Evolutionary conservation across 2,888 invertebrate species (phyloP).

Genomic region (Oscheius onirici): DNA sequence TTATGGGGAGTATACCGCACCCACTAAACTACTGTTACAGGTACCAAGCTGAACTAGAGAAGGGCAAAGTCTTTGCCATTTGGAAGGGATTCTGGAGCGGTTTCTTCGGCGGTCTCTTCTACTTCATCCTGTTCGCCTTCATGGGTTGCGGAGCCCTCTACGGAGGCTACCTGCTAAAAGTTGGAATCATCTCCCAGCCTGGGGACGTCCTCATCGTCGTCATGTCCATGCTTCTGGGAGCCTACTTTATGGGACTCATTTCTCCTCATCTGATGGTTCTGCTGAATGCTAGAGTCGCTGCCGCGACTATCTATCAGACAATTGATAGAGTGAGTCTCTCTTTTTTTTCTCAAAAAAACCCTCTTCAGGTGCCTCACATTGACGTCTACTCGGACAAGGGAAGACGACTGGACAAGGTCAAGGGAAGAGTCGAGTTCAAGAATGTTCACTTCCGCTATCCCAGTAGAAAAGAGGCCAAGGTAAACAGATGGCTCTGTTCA

Average conservation of each 20-base stretch:
- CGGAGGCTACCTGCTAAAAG: slow-evolving; percentile 57
- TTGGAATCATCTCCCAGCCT: slow-evolving; percentile 48
- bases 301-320: slow-evolving; percentile 50
- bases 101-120: slow-evolving; percentile 63
- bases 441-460: slow-evolving; percentile 66
- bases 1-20: no score
- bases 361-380: slow-evolving; percentile 50
- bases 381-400: slow-evolving; percentile 58
- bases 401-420: slow-evolving; percentile 30
- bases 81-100: slow-evolving; percentile 63
- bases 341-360: neutral
- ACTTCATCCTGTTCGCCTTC: slow-evolving; percentile 60
- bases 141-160: slow-evolving; percentile 58
- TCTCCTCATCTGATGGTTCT: slow-evolving; percentile 58
- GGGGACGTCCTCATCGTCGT: slow-evolving; percentile 66
- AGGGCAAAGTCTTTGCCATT: slow-evolving; percentile 53
- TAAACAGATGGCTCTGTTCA: no score
- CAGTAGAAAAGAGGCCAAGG: slow-evolving; percentile 42
- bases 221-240: slow-evolving; percentile 58
- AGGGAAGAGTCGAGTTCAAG: slow-evolving; percentile 53
- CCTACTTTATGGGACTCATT: slow-evolving; percentile 54
- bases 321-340: slow-evolving; percentile 45
- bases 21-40: no score
- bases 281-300: slow-evolving; percentile 51
- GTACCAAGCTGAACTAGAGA: slow-evolving; percentile 46